Base-by-base conservation (phyloP, 2,797 vertebrate species). In the Coranthus polyacanthus region DNA sequence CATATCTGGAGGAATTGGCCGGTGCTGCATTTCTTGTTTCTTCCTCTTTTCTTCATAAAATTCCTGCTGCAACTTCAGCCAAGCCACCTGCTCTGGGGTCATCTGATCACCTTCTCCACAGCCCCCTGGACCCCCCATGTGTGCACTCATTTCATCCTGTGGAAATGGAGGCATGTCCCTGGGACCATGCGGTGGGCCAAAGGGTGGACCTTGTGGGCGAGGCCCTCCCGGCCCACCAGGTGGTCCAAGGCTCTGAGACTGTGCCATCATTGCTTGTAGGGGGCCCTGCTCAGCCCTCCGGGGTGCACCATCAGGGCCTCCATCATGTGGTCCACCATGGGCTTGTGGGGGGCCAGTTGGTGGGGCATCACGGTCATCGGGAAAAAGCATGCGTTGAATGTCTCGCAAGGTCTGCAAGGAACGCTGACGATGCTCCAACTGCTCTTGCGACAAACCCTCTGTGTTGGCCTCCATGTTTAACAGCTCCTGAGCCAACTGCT, bases 311-410 rank as follows among this genome's bases (percentile, higher is more conserved):
- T 98, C 97, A 1, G 96, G 84, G 69, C 86, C 86, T 80, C 93
- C 92, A 60, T 94, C 92, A 38, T 94, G 89, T 53, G 89, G 88
- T 69, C 92, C 81, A 54, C 86, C 75, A 49, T 93, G 82, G 36
- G 91, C 18, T 71, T 90, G 87, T 29, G 89, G 89, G 60, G 88
- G 86, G 0, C 91, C 93, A 50, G 92, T 17, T 29, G 78, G 83
- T 18, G 92, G 90, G 44, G 93, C 93, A 41, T 95, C 95, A 24
- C 95, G 94, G 69, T 99, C 98, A 15, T 99, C 98, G 0, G 98
- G 98, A 83, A 99, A 99, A 51, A 99, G 96, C 98, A 99, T 99
- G 12, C 97, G 96, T 84, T 99, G 97, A 84, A 99, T 99, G 72
- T 99, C 98, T 83, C 98, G 87, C 70, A 99, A 93, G 89, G 93